Evolutionary conservation across 2,113 vertebrate species (phyloP).

Genomic region (Anoura caudifer): DNA sequence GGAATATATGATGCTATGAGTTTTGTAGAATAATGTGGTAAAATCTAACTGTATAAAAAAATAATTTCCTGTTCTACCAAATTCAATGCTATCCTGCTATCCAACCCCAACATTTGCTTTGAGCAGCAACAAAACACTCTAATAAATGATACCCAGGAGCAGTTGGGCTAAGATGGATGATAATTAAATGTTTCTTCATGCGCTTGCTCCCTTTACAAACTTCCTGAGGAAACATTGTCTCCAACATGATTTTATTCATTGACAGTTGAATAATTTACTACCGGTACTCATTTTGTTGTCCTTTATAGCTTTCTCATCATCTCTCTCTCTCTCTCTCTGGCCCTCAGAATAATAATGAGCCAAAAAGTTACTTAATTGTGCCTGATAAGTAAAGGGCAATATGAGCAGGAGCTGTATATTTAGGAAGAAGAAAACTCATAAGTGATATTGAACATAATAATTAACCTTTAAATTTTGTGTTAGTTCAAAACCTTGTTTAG

Average conservation of each 20-base stretch:
- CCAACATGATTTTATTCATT: not conserved
- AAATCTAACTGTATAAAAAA: not conserved
- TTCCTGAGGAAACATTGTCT: not conserved
- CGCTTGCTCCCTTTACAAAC: not conserved
- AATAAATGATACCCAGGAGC: not conserved
- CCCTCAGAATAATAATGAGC: constrained; percentile 35
- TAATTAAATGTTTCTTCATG: not conserved
- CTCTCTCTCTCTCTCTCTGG: constrained; percentile 46
- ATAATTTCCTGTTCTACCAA: not conserved
- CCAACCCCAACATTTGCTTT: not conserved
- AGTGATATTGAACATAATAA: not conserved
- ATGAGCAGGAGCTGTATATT: not conserved
- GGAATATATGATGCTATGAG: not conserved
- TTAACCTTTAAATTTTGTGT: not conserved
- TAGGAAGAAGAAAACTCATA: not conserved
- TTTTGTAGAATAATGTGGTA: not conserved
- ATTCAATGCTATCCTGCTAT: not conserved
- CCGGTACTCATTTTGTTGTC: not conserved
- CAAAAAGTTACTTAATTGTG: constrained; percentile 28
- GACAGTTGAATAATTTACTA: constrained; percentile 47
- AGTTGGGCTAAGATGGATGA: not conserved
- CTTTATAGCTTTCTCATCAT: constrained; percentile 60
- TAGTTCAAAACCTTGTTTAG: not conserved
- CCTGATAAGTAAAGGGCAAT: not conserved
- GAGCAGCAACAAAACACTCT: not conserved